Evolutionary conservation across 1,140 invertebrate genomes (phyloP).

Genomic region (Argopecten irradians): DNA sequence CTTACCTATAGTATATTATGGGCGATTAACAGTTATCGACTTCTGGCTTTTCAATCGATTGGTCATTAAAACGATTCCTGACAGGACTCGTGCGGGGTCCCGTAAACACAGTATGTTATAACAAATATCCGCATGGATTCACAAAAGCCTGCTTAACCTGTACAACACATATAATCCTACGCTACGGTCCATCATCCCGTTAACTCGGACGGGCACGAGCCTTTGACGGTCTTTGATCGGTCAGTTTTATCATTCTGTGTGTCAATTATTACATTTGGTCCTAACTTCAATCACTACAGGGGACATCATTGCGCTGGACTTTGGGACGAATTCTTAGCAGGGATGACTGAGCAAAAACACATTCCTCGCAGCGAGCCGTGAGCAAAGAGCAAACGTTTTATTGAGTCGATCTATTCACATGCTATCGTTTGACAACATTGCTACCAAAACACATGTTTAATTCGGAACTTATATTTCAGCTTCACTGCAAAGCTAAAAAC

Average conservation of each 20-base stretch:
- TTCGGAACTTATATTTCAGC: too few species aligned
- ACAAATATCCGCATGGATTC: neutral
- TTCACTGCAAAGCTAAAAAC: too few species aligned
- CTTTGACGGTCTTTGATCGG: neutral
- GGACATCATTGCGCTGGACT: neutral
- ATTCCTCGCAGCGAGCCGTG: neutral
- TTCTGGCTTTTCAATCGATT: slow-evolving; percentile 2
- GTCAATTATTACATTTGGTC: slow-evolving; percentile 4
- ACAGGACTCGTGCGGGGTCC: neutral
- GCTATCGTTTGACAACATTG: too few species aligned
- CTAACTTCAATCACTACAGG: neutral
- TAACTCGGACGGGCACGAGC: neutral
- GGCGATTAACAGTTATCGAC: neutral
- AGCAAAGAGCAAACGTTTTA: neutral
- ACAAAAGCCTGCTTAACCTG: neutral
- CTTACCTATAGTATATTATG: neutral
- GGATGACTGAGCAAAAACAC: neutral
- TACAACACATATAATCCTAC: neutral
- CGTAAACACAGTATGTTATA: neutral
- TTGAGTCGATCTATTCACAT: too few species aligned
- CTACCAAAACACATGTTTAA: too few species aligned
- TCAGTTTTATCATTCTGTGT: slow-evolving; percentile 6
- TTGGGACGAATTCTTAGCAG: neutral
- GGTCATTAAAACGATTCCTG: neutral
- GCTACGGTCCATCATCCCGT: neutral